Base-by-base conservation (phyloP, 2,113 vertebrate species). In the Dipodomys spectabilis region DNA sequence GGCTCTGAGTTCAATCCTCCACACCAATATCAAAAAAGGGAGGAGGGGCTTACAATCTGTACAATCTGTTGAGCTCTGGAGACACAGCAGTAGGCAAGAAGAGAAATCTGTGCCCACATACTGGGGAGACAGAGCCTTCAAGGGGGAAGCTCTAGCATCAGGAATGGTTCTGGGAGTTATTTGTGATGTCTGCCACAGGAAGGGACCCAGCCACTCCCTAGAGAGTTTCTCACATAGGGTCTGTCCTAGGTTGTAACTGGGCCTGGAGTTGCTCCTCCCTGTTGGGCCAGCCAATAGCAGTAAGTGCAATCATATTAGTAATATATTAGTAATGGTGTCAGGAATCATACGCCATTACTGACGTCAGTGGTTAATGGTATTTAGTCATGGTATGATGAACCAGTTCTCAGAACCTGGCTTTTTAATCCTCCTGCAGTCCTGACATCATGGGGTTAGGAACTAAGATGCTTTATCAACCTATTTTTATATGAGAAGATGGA, bases 291-390 rank as follows among this genome's bases (percentile, higher is more conserved):
- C 88, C 92, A 93, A 10, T n/a, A 81, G 82, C 2, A 86, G 69
- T 44, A 3, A 71, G 60, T 20, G 0, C 23, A 7, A 9, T 5
- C 11, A 35, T 35, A 32, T 95, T 92, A 73, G 39, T 96, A 64
- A 96, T 44, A 53, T 32, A 13, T 39, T 57, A 94, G 88, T 72
- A 64, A 82, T 22, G 3, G 20, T 35, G 23, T 91, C 79, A 92
- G 85, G 68, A 91, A 94, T 13, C 11, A 28, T 23, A 25, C 27
- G 8, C 4, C 25, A 18, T 72, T 79, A 86, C 71, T 80, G 75
- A 94, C 0, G 10, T 30, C 57, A 30, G 15, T 15, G 20, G 75
- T 85, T 57, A n/a, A 30, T 6, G 12, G 44, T 6, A 15, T 94
- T 57, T 90, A 94, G 74, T 95, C 95, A 77, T 19, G 18, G 49